Base-by-base conservation (phyloP, 2,113 vertebrate genomes). In the Burhinus bistriatus region DNA sequence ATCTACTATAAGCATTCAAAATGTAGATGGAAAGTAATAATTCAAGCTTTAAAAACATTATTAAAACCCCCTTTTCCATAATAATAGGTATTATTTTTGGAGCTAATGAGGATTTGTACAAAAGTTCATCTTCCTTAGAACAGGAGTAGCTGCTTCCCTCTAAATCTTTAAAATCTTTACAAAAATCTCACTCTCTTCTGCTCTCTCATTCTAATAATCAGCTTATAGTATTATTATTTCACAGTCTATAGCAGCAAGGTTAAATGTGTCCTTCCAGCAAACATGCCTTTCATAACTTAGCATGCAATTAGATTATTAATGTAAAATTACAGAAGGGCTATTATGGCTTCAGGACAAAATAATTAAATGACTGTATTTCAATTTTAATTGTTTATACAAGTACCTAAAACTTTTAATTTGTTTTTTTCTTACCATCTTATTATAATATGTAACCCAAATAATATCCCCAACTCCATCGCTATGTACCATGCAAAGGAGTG, bases 41-140 rank as follows among this genome's bases (percentile, higher is more conserved):
- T 96, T 97, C 52, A 88, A 75, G 66, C 42, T 97, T 97, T 91
- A 82, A 93, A 96, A 96, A 96, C 40, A 69, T 95, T 96, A 96
- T 93, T 90, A 88, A 91, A 89, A 42, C 12, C 47, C 32, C 22
- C 18, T 71, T 96, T 88, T 83, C 47, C n/a, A 59, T 78, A 82
- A 87, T 55, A 94, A 87, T 79, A 7, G 88, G 20, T 80, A 85
- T 87, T 85, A 89, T 81, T 97, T 95, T 95, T 93, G 58, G 85
- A 90, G 57, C 45, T 96, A 93, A 97, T 91, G 90, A 89, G 44
- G 54, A 96, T 97, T 97, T 95, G 59, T 70, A 77, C 34, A 64
- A 64, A 96, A 95, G 58, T 88, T 90, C 64, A 93, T 93, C 82
- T 81, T 92, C 52, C 57, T 68, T 95, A 92, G 86, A 89, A 79